A percentile compares a stretch with the other conserved stretches of the same genome.
Evolutionary conservation across 2,113 vertebrate species (phyloP).

Genomic region (Acanthisitta chloris): DNA sequence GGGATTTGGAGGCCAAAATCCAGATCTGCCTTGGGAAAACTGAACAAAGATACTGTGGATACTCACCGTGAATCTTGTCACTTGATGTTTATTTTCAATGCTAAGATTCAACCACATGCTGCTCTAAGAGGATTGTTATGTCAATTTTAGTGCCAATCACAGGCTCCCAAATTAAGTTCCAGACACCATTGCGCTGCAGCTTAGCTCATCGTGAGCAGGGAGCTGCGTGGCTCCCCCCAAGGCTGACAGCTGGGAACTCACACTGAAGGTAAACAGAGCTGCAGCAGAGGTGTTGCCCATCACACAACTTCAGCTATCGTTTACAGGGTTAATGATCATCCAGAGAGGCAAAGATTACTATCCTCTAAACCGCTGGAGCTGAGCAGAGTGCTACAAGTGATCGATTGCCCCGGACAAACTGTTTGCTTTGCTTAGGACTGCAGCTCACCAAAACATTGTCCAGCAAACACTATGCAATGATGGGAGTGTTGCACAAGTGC

Average conservation of each 20-base stretch:
- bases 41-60: background rate
- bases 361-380: background rate
- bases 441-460: background rate
- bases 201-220: background rate
- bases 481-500: background rate
- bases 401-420: background rate
- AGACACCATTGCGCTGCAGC: background rate
- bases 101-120: background rate
- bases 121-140: background rate
- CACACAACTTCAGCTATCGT: background rate
- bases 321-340: background rate
- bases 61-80: background rate
- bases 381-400: background rate
- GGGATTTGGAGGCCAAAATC: background rate
- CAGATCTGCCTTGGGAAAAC: background rate
- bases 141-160: background rate
- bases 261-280: background rate
- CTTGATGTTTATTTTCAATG: constrained; percentile 3
- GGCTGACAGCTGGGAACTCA: background rate
- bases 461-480: background rate
- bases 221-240: background rate
- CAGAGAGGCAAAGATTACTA: background rate
- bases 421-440: background rate
- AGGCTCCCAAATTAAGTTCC: background rate
- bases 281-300: background rate